phyloP scores from a whole-genome alignment of 2,797 vertebrate species.

The Syngnathus acus region DNA sequence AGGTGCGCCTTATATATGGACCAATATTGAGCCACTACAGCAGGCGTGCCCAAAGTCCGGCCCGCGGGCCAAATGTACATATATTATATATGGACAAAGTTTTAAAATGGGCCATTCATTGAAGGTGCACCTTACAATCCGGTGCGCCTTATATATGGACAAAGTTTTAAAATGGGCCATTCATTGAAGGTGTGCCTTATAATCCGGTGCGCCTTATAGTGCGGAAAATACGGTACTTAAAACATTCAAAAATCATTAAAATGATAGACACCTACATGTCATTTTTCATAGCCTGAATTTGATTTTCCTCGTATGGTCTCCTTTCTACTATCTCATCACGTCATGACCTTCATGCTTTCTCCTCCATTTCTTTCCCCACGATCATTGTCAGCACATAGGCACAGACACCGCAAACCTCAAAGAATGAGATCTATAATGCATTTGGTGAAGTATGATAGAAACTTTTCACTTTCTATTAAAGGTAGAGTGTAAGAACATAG shows the following conservation, averaged over 20 bases:
- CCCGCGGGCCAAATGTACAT: no score
- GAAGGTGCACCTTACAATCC: no score
- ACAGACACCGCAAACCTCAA: background rate
- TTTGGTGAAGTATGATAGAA: slow-evolving; percentile 35
- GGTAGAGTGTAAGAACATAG: slow-evolving; percentile 34
- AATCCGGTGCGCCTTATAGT: no score
- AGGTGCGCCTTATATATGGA: no score
- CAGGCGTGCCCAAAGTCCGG: no score
- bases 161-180: no score
- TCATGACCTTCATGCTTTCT: background rate
- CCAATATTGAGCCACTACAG: no score
- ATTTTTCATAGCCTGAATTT: background rate
- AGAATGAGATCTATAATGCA: slow-evolving; percentile 11
- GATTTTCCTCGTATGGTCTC: background rate
- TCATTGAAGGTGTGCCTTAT: no score
- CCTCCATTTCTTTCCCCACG: background rate
- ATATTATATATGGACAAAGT: no score
- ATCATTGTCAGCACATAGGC: background rate
- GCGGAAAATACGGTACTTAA: background rate
- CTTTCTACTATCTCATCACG: slow-evolving; percentile 1
- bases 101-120: no score
- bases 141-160: no score
- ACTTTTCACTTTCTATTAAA: slow-evolving; percentile 46
- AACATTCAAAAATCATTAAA: background rate
- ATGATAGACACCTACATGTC: background rate